Conservation (phyloP, 2,888 invertebrate species). For the Malthinus flaveolus region DNA sequence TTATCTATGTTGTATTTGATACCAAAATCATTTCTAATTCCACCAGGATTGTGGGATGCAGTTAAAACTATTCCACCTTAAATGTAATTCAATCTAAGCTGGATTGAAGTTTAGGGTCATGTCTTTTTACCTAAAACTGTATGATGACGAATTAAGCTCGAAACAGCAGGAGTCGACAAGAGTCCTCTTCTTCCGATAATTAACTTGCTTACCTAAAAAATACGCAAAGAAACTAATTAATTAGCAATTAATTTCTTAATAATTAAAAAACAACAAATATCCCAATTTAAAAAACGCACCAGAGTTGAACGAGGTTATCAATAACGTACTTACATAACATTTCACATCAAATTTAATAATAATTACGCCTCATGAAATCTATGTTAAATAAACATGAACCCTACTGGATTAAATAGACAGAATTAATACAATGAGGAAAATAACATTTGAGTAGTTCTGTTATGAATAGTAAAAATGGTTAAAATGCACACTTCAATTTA, state of each 20-base stretch:
- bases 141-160: conserved; percentile 88
- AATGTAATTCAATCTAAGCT: conserved; percentile 3
- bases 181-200: conserved; percentile 94
- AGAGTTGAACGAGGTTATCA: background rate
- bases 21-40: conserved; percentile 96
- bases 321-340: background rate
- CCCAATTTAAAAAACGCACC: background rate
- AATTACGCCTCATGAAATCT: background rate
- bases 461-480: too few species aligned
- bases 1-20: conserved; percentile 98
- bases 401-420: background rate
- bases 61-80: conserved; percentile 95
- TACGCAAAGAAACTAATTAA: conserved; percentile 3
- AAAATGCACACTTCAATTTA: too few species aligned
- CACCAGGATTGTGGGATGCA: conserved; percentile 99
- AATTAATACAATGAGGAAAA: too few species aligned
- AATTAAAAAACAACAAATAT: too few species aligned
- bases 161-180: conserved; percentile 96
- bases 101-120: background rate
- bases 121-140: conserved; percentile 67
- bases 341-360: background rate
- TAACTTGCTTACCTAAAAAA: conserved; percentile 74
- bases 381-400: background rate
- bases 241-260: too few species aligned
- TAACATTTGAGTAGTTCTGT: too few species aligned